Conservation (phyloP, 2,113 vertebrate species). For the Syrrhaptes paradoxus region DNA sequence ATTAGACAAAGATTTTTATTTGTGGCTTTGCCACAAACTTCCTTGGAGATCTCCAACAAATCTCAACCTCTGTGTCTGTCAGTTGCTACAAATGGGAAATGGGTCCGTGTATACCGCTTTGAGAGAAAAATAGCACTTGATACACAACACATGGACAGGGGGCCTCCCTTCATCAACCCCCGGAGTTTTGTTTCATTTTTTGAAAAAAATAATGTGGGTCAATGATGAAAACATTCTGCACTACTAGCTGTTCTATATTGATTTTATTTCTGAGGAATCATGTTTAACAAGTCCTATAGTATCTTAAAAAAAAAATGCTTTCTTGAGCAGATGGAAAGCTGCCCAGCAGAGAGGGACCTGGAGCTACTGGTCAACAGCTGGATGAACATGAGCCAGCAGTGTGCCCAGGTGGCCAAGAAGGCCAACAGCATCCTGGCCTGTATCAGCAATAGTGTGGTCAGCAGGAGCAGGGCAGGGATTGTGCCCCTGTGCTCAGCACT, state of each 20-base stretch:
- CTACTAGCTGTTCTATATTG: neutral
- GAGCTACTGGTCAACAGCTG: too few relatives aligned
- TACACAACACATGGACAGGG: neutral
- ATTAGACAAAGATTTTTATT: conserved; percentile 6
- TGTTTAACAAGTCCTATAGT: neutral
- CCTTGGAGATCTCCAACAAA: neutral
- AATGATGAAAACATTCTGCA: neutral
- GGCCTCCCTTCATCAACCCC: neutral
- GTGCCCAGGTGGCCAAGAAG: too few relatives aligned
- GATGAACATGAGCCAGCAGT: too few relatives aligned
- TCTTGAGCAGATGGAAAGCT: neutral
- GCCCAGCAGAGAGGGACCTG: too few relatives aligned
- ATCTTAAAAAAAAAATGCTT: neutral
- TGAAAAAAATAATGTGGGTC: neutral
- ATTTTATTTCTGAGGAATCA: neutral
- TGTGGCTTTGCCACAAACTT: neutral
- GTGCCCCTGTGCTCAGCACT: too few relatives aligned
- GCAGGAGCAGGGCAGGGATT: too few relatives aligned
- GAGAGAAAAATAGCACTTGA: neutral
- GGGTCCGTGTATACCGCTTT: neutral
- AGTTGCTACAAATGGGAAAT: neutral
- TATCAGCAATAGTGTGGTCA: too few relatives aligned
- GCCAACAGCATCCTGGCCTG: too few relatives aligned
- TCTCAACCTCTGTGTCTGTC: neutral
- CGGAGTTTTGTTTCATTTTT: neutral